Evolutionary conservation across 1,140 invertebrate genomes (phyloP), one percentile per base, ranked within the genome.

Genomic region (Apis dorsata): DNA sequence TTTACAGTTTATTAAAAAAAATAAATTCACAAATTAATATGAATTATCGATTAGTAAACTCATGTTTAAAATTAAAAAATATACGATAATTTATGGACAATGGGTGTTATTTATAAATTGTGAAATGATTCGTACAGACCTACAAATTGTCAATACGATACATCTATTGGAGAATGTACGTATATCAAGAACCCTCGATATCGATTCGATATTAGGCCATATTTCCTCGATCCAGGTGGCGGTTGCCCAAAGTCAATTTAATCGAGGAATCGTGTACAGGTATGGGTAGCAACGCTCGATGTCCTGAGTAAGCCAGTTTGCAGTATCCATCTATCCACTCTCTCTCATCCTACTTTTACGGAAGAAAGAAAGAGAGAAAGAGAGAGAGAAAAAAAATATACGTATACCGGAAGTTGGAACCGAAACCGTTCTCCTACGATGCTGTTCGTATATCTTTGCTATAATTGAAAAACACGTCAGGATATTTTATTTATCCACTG

Each of bases 171-270:
- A 62, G 68, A 77, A 79, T 73, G 76, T 77, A 53, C 49, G 44
- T 70, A 79, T 71, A 66, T 72, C 74, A 68, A 51, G 73, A 77
- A 71, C 74, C 78, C 77, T 65, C 78, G 83, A 76, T 78, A 74
- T 79, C 76, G 51, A 53, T 34, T 74, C 85, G 74, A 87, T 88
- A 88, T 88, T 88, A 88, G 82, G 86, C 85, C 79, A 88, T 88
- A 88, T 88, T 88, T 88, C 75, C 83, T 87, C 86, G 86, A 82
- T 79, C 74, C 86, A 85, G 86, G 75, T 79, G 79, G 75, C 69
- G 86, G 83, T 88, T 82, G 71, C 70, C 86, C 86, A 75, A 84
- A 88, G 83, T 88, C 86, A 88, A 88, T 88, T 88, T 88, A 88
- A 87, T 87, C 86, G 86, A 77, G 79, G 63, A 69, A 81, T 72